Evolutionary conservation across 2,113 vertebrate species (phyloP).

Genomic region (Maccullochella peelii): DNA sequence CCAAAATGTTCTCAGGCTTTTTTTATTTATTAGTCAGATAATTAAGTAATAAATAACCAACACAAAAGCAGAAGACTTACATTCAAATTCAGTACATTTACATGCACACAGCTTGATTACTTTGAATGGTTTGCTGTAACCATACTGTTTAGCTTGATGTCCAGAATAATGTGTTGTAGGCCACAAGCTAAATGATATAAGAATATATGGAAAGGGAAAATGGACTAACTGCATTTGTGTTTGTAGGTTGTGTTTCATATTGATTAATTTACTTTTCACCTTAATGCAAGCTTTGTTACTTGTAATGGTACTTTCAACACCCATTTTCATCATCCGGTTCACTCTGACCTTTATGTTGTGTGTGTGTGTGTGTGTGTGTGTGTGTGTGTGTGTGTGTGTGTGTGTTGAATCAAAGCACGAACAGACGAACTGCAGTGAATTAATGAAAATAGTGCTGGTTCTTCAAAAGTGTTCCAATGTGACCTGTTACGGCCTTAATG

Average conservation of each 20-base stretch:
- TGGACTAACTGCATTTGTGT: no score
- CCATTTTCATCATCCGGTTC: background rate
- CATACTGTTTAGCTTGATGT: background rate
- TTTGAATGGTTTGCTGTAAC: background rate
- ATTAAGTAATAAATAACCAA: background rate
- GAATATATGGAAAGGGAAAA: no score
- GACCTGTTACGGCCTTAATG: background rate
- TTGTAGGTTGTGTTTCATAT: no score
- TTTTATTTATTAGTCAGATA: background rate
- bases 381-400: conserved; percentile 1
- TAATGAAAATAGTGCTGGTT: background rate
- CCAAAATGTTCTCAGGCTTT: background rate
- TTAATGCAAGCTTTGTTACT: no score
- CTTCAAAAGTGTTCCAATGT: background rate
- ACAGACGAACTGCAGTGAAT: background rate
- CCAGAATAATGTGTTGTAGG: background rate
- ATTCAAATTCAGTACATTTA: no score
- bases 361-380: background rate
- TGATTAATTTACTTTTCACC: no score
- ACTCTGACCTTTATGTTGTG: background rate
- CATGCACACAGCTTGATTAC: background rate
- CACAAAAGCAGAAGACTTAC: background rate
- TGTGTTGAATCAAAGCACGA: background rate
- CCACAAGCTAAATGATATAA: background rate
- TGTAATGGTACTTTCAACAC: no score